Evolutionary conservation across 1,140 invertebrate genomes (phyloP).

Genomic region (Protaetia brevitarsis): DNA sequence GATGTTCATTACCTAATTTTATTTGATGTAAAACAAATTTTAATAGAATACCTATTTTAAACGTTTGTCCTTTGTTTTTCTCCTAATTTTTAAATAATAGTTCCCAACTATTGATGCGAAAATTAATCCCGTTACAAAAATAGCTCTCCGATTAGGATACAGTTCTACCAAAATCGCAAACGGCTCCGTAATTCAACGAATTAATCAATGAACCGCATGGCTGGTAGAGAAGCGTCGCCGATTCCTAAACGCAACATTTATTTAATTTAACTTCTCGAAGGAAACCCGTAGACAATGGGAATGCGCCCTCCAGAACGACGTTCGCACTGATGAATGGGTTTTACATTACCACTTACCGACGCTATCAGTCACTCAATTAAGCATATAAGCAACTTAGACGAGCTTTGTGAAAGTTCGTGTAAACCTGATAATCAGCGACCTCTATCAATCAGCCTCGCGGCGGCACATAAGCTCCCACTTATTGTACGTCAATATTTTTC

Average conservation of each 20-base stretch:
- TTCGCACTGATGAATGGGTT: not conserved
- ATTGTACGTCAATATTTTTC: conserved; percentile 4
- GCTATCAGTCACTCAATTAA: conserved; percentile 18
- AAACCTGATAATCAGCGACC: conserved; percentile 13
- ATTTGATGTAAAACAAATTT: too few relatives aligned
- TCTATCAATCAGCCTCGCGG: conserved; percentile 6
- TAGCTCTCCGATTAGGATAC: too few relatives aligned
- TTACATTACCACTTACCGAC: conserved; percentile 17
- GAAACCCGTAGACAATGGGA: conserved; percentile 1
- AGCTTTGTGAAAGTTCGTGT: conserved; percentile 11
- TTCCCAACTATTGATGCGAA: too few relatives aligned
- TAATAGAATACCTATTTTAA: too few relatives aligned
- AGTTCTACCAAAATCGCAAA: not conserved
- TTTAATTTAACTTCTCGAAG: conserved; percentile 5
- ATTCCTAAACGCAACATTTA: conserved; percentile 18
- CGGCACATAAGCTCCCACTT: not conserved
- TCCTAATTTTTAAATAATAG: too few relatives aligned
- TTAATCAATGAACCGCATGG: not conserved
- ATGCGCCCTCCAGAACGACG: not conserved
- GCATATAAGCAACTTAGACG: conserved; percentile 17
- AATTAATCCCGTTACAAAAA: too few relatives aligned
- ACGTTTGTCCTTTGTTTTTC: too few relatives aligned
- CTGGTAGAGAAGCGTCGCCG: not conserved
- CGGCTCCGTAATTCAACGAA: not conserved
- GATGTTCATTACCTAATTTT: too few relatives aligned